Conservation (phyloP, 2,888 invertebrate genomes). For the Agrochola lychnidis region DNA sequence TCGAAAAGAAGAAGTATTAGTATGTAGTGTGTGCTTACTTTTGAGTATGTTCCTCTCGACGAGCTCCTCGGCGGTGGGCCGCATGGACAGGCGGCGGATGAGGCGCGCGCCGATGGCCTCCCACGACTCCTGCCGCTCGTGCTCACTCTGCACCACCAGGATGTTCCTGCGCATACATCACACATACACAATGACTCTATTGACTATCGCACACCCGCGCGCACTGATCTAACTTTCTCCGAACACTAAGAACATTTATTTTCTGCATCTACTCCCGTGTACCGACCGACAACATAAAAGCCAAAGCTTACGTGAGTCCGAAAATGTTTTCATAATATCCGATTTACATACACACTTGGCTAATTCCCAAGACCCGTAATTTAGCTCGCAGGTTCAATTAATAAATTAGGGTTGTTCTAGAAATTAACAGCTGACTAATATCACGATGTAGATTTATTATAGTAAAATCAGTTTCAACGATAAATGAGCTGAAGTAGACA, state of each 20-base stretch:
- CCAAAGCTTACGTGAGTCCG: constrained; percentile 72
- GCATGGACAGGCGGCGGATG: constrained; percentile 98
- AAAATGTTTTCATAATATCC: constrained; percentile 85
- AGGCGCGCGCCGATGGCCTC: constrained; percentile 98
- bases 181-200: constrained; percentile 80
- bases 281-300: constrained; percentile 76
- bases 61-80: constrained; percentile 99
- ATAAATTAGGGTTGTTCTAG: constrained; percentile 72
- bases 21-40: constrained; percentile 93
- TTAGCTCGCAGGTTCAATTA: constrained; percentile 74
- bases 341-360: constrained; percentile 84
- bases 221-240: constrained; percentile 75
- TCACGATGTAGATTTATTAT: constrained; percentile 14
- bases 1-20: background rate
- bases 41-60: constrained; percentile 99
- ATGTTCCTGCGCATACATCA: constrained; percentile 93
- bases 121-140: constrained; percentile 97
- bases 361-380: constrained; percentile 78
- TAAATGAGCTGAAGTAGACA: constrained; percentile 10
- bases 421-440: constrained; percentile 40
- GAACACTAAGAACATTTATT: constrained; percentile 75
- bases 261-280: constrained; percentile 71
- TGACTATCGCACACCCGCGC: constrained; percentile 7
- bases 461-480: background rate
- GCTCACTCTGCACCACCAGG: constrained; percentile 96